Evolutionary conservation across 2,888 invertebrate genomes (phyloP).

Genomic region (Thumatha senex): DNA sequence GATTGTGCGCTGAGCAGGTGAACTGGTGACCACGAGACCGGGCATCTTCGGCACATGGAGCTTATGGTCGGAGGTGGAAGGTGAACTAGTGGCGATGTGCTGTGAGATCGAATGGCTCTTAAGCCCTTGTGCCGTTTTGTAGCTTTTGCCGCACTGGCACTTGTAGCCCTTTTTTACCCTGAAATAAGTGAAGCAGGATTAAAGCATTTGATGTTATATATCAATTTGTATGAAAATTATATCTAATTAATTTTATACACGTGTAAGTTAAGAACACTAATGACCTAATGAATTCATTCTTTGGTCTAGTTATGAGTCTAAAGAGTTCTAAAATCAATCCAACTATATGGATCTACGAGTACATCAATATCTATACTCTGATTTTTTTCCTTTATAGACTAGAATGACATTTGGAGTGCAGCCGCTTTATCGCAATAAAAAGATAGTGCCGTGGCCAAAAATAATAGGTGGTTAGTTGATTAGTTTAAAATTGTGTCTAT

Average conservation of each 20-base stretch:
- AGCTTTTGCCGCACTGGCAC: conserved; percentile 93
- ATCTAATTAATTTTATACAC: not conserved
- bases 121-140: conserved; percentile 91
- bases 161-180: conserved; percentile 91
- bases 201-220: not conserved
- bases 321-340: too few relatives aligned
- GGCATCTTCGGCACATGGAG: conserved; percentile 52
- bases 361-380: not conserved
- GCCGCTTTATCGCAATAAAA: too few relatives aligned
- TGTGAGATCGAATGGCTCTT: conserved; percentile 86
- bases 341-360: not conserved
- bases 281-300: conserved; percentile 1
- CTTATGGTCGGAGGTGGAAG: conserved; percentile 35
- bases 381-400: too few relatives aligned
- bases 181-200: conserved; percentile 41
- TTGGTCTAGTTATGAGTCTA: too few relatives aligned
- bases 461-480: too few relatives aligned
- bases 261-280: conserved; percentile 1
- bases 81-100: conserved; percentile 48
- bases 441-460: too few relatives aligned
- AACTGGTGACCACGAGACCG: conserved; percentile 70
- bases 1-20: conserved; percentile 55
- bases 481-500: too few relatives aligned
- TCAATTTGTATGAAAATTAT: not conserved
- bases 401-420: too few relatives aligned